Evolutionary conservation across 1,140 invertebrate genomes (phyloP), one percentile per base, ranked within the genome.

Genomic region (Agrypnia vestita): DNA sequence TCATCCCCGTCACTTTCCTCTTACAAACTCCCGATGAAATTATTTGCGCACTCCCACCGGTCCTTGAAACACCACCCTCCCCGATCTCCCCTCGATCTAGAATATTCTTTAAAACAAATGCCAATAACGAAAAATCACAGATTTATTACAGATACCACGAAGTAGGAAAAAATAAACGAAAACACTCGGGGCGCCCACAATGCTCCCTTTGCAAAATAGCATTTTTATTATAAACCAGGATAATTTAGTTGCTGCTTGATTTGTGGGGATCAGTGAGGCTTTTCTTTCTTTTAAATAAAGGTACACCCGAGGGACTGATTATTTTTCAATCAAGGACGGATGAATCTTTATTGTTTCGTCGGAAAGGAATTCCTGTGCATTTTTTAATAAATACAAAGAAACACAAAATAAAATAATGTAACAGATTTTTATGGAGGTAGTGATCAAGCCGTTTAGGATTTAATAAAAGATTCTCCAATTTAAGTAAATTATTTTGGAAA

Each of bases 271-370:
- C 0, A 35, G n/a, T 17, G 61, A 25, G 15, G 25, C 17, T 64
- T 64, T 64, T 64, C 76, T 76, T 77, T 64, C 59, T 78, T 82
- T 82, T 69, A 82, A 82, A 80, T 73, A 74, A 82, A 78, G 79
- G 75, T 71, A 75, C 56, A 67, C 81, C 76, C 79, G 4, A 51
- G 79, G 64, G 81, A 83, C 81, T 83, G 81, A 83, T 83, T 83
- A 83, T 83, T 83, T 83, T 83, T 78, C 81, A 83, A 82, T 82
- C 78, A 76, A 53, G 67, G 47, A 35, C 8, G 46, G 64, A 77
- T 53, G 53, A 51, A 35, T 76, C 78, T 62, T 67, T 64, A 77
- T 82, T 80, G 80, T 73, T 71, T 77, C 55, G 56, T 19, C 17
- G 56, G 21, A 21, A 47, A 10, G 73, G 59, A 61, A 77, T 64